phyloP scores from a whole-genome alignment of 2,888 invertebrate species.

The Cyclophora punctaria region DNA sequence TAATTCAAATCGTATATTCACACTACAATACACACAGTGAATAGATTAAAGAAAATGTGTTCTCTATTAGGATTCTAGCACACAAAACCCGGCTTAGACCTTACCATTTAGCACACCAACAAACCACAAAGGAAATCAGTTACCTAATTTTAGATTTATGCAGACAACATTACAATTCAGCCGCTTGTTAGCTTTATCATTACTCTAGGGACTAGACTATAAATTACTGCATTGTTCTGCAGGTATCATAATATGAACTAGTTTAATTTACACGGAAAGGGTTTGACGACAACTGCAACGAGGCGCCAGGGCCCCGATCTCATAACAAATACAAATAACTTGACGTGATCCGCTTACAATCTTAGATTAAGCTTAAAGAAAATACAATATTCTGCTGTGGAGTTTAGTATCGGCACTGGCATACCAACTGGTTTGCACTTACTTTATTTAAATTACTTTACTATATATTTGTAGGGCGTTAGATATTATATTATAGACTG shows the following conservation, averaged over 20 bases:
- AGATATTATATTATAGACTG: too few relatives aligned
- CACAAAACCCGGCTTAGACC: too few relatives aligned
- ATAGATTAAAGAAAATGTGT: too few relatives aligned
- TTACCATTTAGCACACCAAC: too few relatives aligned
- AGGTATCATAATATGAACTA: constrained; percentile 15
- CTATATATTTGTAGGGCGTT: too few relatives aligned
- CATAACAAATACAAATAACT: constrained; percentile 72
- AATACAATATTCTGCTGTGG: constrained; percentile 41
- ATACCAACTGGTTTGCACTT: too few relatives aligned
- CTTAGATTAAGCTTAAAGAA: constrained; percentile 57
- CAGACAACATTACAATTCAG: constrained; percentile 40
- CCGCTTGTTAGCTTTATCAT: constrained; percentile 50
- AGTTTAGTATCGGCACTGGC: too few relatives aligned
- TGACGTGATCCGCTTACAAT: constrained; percentile 72
- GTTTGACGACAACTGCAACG: constrained; percentile 32
- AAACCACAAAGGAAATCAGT: constrained; percentile 5
- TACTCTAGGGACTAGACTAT: constrained; percentile 37
- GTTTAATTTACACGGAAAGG: constrained; percentile 46
- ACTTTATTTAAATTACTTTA: too few relatives aligned
- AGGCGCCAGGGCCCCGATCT: constrained; percentile 59
- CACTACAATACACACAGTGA: too few relatives aligned
- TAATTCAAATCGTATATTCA: too few relatives aligned
- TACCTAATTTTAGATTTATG: constrained; percentile 34
- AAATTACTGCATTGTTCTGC: constrained; percentile 50
- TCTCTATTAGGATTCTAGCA: too few relatives aligned